phyloP scores from a whole-genome alignment of 2,888 invertebrate genomes.

The Pseudoips prasinana region DNA sequence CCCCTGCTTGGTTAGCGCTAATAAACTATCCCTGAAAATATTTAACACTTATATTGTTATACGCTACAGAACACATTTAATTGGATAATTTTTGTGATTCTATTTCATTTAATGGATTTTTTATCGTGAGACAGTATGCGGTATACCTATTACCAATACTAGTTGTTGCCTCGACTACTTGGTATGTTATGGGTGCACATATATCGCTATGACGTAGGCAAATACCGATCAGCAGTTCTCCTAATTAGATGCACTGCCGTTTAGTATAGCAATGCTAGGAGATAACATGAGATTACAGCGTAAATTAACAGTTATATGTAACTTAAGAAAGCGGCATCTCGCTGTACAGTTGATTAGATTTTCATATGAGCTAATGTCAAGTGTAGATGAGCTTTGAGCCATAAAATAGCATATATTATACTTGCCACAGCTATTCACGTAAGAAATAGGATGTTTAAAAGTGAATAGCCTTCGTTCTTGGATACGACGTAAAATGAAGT shows the following conservation, averaged over 20 bases:
- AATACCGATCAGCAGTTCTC: slow-evolving; percentile 24
- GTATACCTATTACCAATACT: no score
- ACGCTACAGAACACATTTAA: no score
- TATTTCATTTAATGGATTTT: no score
- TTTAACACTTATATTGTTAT: no score
- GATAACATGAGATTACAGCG: slow-evolving; percentile 28
- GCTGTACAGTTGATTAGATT: slow-evolving; percentile 22
- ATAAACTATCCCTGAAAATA: no score
- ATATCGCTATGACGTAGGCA: slow-evolving; percentile 28
- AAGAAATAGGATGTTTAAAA: no score
- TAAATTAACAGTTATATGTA: slow-evolving; percentile 33
- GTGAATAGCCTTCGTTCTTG: no score
- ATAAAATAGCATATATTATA: slow-evolving; percentile 1
- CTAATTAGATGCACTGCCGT: slow-evolving; percentile 31
- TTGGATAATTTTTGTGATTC: no score
- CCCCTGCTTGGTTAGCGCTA: no score
- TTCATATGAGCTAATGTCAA: slow-evolving; percentile 23
- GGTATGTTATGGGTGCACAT: slow-evolving; percentile 12
- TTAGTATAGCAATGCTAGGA: slow-evolving; percentile 22
- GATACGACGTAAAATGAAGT: no score
- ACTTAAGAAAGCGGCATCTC: slow-evolving; percentile 34
- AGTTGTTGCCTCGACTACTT: no score
- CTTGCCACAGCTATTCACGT: slow-evolving; percentile 6
- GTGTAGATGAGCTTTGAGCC: slow-evolving; percentile 1
- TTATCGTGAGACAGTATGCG: no score